Base-by-base conservation (phyloP, 2,113 vertebrate genomes). In the Austrofundulus limnaeus region DNA sequence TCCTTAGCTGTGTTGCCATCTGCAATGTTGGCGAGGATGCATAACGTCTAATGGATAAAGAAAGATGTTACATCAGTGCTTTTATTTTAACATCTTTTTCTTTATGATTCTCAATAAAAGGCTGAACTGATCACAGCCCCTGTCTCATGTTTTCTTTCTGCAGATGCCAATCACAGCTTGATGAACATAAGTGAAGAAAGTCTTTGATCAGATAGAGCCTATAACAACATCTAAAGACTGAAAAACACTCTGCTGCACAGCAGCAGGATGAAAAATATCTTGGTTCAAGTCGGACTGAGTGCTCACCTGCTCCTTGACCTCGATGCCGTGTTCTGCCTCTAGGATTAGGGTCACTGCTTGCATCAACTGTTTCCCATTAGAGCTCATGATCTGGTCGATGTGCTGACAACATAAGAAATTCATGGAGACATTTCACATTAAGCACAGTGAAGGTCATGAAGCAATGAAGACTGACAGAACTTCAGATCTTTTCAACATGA, bases 341-440 rank as follows among this genome's bases (percentile, higher is more conserved):
- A 99, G 92, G 87, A 98, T 98, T 66, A 98, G 94, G n/a, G 96
- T 98, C 83, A 98, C 96, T 0, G 96, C 96, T 91, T 99, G 97
- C 96, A 99, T 98, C 85, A 99, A 98, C 88, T 98, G 96, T 88
- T 97, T 98, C 72, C 97, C 97, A 10, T 98, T 94, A 59, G 95
- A 96, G 76, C 94, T 98, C 96, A 98, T 99, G 90, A 98, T 97
- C 91, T 98, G 96, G 89, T 99, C 97, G 86, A 98, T 99, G 85
- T 98, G 96, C 97, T 99, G 93, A 34, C 21, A 8, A 45, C n/a
- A 34, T 12, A 28, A 87, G 87, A 87, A 14, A 13, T 14, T 41
- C 47, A 11, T 38, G n/a, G 9, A 46, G 28, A 38, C 23, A 13
- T 55, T 61, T 71, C 41, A 21, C 15, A 45, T 56, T 21, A 34